Conservation (phyloP, 2,888 invertebrate genomes). For the Yponomeuta cagnagella region DNA sequence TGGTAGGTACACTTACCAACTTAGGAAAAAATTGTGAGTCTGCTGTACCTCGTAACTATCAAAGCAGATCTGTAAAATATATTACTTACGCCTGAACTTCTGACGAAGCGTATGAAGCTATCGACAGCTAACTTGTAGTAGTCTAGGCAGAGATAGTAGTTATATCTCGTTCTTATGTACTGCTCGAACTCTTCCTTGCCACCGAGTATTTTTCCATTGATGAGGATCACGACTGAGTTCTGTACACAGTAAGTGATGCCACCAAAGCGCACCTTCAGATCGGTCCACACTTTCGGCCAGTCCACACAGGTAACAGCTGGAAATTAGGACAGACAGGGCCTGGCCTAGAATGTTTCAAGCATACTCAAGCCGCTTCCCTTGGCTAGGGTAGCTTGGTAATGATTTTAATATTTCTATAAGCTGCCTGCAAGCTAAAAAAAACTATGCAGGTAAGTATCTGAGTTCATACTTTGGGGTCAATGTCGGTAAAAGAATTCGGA, state of each 20-base stretch:
- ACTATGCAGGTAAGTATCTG: too few relatives aligned
- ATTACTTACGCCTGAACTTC: constrained; percentile 54
- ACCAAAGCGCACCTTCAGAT: constrained; percentile 57
- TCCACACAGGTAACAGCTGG: constrained; percentile 54
- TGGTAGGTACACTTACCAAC: too few relatives aligned
- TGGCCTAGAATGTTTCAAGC: too few relatives aligned
- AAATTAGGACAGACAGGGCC: constrained; percentile 11
- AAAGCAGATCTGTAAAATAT: neutral
- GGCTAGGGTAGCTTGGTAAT: too few relatives aligned
- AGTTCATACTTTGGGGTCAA: too few relatives aligned
- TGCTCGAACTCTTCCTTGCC: constrained; percentile 65
- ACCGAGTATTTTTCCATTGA: constrained; percentile 68
- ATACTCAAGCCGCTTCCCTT: too few relatives aligned
- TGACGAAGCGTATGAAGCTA: constrained; percentile 57
- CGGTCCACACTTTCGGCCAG: constrained; percentile 53
- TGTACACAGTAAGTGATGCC: constrained; percentile 58
- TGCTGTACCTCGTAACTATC: too few relatives aligned
- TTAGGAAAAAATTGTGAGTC: constrained; percentile 11
- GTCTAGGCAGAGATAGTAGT: constrained; percentile 55
- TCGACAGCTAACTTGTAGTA: constrained; percentile 58
- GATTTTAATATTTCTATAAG: too few relatives aligned
- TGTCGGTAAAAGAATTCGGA: too few relatives aligned
- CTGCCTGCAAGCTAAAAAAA: too few relatives aligned
- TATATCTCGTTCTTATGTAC: constrained; percentile 58
- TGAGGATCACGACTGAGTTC: constrained; percentile 64